A percentile compares a stretch with the other conserved stretches of the same genome.
Evolutionary conservation across 2,797 vertebrate genomes (phyloP).

Genomic region (Sternotherus odoratus): DNA sequence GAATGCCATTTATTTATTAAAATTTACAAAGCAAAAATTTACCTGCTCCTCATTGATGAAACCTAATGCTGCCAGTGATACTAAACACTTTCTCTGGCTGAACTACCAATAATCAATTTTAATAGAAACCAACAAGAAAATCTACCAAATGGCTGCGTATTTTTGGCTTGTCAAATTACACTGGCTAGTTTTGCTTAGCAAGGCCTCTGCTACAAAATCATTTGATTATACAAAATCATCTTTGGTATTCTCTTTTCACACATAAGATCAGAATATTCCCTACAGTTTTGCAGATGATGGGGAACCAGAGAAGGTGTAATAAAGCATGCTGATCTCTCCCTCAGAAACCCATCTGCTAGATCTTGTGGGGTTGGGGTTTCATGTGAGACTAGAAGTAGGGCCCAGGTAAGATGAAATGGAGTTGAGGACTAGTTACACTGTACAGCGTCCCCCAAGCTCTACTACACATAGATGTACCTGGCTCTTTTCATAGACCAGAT

Average conservation of each 20-base stretch:
- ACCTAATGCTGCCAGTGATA: not conserved
- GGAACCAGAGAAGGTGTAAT: accelerated
- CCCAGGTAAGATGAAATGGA: not conserved
- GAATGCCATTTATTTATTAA: conserved; percentile 64
- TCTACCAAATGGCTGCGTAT: not conserved
- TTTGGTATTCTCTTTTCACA: not conserved
- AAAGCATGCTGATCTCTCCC: not conserved
- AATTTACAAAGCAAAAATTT: conserved; percentile 65
- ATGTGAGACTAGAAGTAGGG: not conserved
- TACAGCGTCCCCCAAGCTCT: not conserved
- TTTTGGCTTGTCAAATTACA: not conserved
- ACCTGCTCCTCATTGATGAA: conserved; percentile 49
- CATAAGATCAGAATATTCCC: not conserved
- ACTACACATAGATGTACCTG: not conserved
- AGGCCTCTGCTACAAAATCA: not conserved
- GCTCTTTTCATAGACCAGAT: not conserved
- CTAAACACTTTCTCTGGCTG: not conserved
- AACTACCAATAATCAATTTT: not conserved
- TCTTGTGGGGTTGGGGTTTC: not conserved
- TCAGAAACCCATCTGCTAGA: too few species aligned
- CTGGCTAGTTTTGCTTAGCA: not conserved
- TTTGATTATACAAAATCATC: not conserved
- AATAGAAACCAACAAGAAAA: accelerated
- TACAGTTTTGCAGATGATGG: not conserved
- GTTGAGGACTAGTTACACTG: not conserved